Evolutionary conservation across 2,888 invertebrate species (phyloP), one percentile per base, ranked within the genome.

Genomic region (Exephanes ischioxanthus): DNA sequence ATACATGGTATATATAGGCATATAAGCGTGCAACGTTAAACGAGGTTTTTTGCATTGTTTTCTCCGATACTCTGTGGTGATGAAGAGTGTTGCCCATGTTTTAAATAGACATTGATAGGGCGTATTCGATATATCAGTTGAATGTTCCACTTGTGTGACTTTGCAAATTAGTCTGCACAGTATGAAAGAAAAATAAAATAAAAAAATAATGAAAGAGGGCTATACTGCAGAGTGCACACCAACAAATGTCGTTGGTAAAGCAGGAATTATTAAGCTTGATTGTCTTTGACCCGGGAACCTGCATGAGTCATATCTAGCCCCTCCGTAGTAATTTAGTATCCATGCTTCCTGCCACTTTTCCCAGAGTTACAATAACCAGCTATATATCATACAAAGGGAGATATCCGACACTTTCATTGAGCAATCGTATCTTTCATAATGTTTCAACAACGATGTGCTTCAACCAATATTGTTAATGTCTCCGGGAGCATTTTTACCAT

Each of bases 251-350:
- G 53, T 78, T 33, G 55, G 72, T 73, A 81, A 26, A 48, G 30
- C 61, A 72, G 53, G 61, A 82, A 84, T 87, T 85, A 86, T 88
- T 80, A 83, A 86, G 73, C 85, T 86, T 85, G 86, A 89, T 88
- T 88, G 86, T 88, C 80, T 87, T 84, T 71, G 80, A 83, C 70
- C 85, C 80, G 83, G 78, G 88, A 88, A 86, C 86, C 81, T 80
- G 86, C 84, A 90, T 91, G 92, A 92, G 88, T 92, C 91, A 22
- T 48, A 91, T 87, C 79, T 87, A 84, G 82, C 76, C 75, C 83
- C 87, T 85, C 78, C 80, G 84, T 80, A 84, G 86, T 89, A 89
- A 90, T 90, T 90, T 88, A 71, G 33, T 63, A 85, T 84, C 85
- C 76, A 51, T 70, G 80, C 77, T 88, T 87, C 87, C 86, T 89